These are phyloP conservation scores for Albula glossodonta DNA, from an alignment of 2,113 vertebrate genomes.

Conservation along the genomic window DNA sequence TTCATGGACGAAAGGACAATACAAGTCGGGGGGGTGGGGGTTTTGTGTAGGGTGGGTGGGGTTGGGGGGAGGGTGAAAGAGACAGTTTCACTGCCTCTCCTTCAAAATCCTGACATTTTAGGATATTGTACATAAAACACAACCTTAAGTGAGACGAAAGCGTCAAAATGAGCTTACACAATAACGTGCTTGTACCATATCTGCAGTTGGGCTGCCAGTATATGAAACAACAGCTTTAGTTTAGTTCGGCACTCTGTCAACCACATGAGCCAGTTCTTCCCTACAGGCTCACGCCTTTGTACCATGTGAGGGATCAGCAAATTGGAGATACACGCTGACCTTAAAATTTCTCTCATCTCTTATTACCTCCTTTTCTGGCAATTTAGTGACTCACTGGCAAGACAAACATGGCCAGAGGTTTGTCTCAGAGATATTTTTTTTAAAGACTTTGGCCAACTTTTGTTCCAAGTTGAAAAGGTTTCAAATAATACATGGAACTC, in stretches of 20 bases:
- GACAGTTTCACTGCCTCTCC: neutral
- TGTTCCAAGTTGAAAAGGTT: constrained; percentile 8
- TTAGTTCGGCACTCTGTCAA: neutral
- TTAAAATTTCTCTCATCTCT: constrained; percentile 3
- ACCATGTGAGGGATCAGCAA: neutral
- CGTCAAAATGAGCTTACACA: neutral
- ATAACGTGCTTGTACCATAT: neutral
- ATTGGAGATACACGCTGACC: neutral
- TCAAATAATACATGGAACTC: neutral
- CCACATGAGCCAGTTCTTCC: neutral
- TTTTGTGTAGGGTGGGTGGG: no score
- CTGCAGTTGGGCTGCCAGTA: neutral
- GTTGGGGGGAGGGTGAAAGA: neutral
- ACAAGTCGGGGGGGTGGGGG: neutral
- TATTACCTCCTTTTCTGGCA: neutral
- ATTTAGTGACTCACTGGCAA: neutral
- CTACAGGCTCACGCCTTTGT: neutral
- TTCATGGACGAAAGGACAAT: neutral
- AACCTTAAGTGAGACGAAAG: constrained; percentile 1
- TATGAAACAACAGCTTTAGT: neutral
- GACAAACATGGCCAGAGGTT: neutral
- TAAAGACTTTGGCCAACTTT: constrained; percentile 8
- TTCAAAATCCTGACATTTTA: neutral
- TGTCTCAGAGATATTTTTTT: neutral
- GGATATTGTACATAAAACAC: neutral